These are phyloP conservation scores for Beris morrisii DNA, from an alignment of 2,888 invertebrate genomes.

Conservation along the genomic window DNA sequence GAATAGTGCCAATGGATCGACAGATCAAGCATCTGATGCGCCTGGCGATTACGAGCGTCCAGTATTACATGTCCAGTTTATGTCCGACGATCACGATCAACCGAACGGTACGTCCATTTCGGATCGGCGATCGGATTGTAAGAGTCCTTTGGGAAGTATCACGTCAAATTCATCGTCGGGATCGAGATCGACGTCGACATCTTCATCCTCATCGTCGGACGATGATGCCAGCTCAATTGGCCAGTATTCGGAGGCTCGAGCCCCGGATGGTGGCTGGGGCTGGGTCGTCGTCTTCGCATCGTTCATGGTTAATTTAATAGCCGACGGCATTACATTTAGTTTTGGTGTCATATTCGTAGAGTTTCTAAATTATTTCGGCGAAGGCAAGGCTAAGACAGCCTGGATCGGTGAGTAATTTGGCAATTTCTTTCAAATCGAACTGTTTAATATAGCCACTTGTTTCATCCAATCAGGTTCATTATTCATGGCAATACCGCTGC, in stretches of 20 bases:
- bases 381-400: constrained; percentile 83
- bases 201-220: constrained; percentile 58
- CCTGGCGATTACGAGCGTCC: constrained; percentile 50
- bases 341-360: constrained; percentile 89
- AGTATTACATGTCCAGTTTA: constrained; percentile 63
- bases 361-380: constrained; percentile 81
- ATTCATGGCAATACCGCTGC: constrained; percentile 87
- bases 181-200: constrained; percentile 52
- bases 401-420: constrained; percentile 64
- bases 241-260: constrained; percentile 67
- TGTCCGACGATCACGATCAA: constrained; percentile 20
- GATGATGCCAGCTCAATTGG: constrained; percentile 67
- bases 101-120: background rate
- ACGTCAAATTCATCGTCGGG: constrained; percentile 56
- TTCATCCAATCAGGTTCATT: constrained; percentile 59
- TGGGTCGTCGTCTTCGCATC: constrained; percentile 90
- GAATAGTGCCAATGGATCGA: constrained; percentile 13
- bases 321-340: constrained; percentile 89
- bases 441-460: too few relatives aligned
- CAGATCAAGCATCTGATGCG: constrained; percentile 37
- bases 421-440: constrained; percentile 46
- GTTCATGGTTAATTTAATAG: constrained; percentile 86
- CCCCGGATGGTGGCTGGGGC: constrained; percentile 90
- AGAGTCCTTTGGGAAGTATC: constrained; percentile 40
- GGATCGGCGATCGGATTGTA: constrained; percentile 30